phyloP scores from a whole-genome alignment of 2,888 invertebrate species.

The Habrosyne pyritoides region DNA sequence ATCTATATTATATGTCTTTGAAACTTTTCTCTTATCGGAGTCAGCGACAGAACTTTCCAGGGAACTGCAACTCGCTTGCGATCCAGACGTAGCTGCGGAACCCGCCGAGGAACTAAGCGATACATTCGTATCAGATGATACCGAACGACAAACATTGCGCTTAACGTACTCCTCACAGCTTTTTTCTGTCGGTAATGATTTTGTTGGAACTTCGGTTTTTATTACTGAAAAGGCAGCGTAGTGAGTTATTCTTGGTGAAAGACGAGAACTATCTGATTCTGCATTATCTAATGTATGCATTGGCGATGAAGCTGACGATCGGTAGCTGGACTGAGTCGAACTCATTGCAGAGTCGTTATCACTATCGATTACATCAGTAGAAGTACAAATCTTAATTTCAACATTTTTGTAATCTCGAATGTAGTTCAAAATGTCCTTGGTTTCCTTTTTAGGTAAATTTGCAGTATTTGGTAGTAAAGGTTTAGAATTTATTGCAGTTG shows the following conservation, averaged over 20 bases:
- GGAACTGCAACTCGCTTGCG: conserved; percentile 88
- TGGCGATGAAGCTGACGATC: conserved; percentile 90
- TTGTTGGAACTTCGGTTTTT: conserved; percentile 70
- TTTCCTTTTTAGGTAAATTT: conserved; percentile 53
- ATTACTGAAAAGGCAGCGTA: conserved; percentile 69
- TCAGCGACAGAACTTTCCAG: conserved; percentile 86
- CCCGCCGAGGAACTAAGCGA: conserved; percentile 87
- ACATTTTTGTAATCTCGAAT: conserved; percentile 69
- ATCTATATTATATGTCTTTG: conserved; percentile 91
- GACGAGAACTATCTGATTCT: conserved; percentile 81
- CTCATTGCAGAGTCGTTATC: conserved; percentile 96
- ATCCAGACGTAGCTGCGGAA: conserved; percentile 89
- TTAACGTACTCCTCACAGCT: conserved; percentile 75
- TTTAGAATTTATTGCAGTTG: conserved; percentile 45
- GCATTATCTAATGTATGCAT: conserved; percentile 85
- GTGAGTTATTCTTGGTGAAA: conserved; percentile 74
- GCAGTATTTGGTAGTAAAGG: conserved; percentile 35
- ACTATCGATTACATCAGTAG: conserved; percentile 86
- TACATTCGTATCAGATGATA: conserved; percentile 89
- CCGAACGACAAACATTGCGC: conserved; percentile 85
- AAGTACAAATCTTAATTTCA: conserved; percentile 75
- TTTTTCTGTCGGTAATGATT: conserved; percentile 60
- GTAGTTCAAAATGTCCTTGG: conserved; percentile 59
- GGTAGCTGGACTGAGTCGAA: conserved; percentile 90
- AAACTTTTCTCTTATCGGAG: conserved; percentile 86